Evolutionary conservation across 2,113 vertebrate species (phyloP).

Genomic region (Cebus imitator): DNA sequence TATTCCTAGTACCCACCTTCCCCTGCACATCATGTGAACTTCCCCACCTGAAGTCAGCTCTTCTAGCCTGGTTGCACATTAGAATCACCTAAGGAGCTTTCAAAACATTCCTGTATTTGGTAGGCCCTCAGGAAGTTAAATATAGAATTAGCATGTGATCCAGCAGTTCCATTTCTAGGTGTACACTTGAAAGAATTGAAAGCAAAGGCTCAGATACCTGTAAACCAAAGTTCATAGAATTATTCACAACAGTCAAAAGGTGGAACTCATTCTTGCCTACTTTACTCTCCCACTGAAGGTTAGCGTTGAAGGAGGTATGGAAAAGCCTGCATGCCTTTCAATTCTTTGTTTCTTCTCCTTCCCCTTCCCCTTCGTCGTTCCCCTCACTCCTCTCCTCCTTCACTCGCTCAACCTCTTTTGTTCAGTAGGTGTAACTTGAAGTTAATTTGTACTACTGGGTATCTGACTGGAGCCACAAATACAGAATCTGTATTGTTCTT

Average conservation of each 20-base stretch:
- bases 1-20: background rate
- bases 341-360: constrained; percentile 87
- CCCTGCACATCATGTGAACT: background rate
- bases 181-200: background rate
- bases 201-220: background rate
- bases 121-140: background rate
- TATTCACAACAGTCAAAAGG: background rate
- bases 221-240: background rate
- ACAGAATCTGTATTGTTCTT: constrained; percentile 99
- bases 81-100: background rate
- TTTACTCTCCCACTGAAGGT: constrained; percentile 89
- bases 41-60: background rate
- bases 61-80: background rate
- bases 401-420: constrained; percentile 92
- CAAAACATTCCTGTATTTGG: background rate
- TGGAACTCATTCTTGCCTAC: constrained; percentile 90
- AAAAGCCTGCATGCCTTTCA: constrained; percentile 92
- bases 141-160: background rate
- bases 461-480: constrained; percentile 99
- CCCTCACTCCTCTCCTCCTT: constrained; percentile 79
- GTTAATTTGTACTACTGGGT: constrained; percentile 99
- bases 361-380: constrained; percentile 76
- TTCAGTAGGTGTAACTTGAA: constrained; percentile 99
- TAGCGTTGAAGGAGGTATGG: constrained; percentile 91
- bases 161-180: background rate